Evolutionary conservation across 2,113 vertebrate species (phyloP).

Genomic region (Paracanthobrama guichenoti): DNA sequence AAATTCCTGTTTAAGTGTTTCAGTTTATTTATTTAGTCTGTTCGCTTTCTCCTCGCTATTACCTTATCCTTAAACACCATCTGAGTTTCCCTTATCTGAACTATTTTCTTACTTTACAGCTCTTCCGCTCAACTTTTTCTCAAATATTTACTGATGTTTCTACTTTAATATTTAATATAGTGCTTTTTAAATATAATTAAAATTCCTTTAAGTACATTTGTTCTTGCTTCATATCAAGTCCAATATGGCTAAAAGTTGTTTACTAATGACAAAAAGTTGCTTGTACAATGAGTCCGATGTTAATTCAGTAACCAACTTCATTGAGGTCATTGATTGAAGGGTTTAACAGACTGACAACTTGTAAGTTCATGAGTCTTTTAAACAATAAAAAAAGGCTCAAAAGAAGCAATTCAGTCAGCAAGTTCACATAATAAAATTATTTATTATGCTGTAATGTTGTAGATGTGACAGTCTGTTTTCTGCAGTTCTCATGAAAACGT

Average conservation of each 20-base stretch:
- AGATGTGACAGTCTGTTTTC: neutral
- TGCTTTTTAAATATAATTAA: neutral
- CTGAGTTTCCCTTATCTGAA: neutral
- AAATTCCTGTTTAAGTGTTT: constrained; percentile 27
- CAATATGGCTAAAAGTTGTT: neutral
- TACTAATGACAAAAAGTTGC: neutral
- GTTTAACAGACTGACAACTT: neutral
- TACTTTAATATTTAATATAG: neutral
- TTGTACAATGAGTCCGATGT: neutral
- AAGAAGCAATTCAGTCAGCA: neutral
- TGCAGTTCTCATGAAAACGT: neutral
- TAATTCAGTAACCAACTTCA: neutral
- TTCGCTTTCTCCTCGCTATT: constrained; percentile 13
- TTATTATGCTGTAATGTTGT: neutral
- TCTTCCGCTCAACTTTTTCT: neutral
- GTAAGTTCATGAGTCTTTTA: neutral
- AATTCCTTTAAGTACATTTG: neutral
- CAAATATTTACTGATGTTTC: neutral
- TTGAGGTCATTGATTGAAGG: neutral
- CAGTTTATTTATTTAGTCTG: neutral
- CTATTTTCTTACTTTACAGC: neutral
- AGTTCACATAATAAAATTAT: neutral
- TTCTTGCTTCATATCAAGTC: neutral
- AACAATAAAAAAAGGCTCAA: neutral
- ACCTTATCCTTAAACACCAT: neutral